These are phyloP conservation scores for Odobenus rosmarus DNA, from an alignment of 2,113 vertebrate genomes.

Conservation along the genomic window DNA sequence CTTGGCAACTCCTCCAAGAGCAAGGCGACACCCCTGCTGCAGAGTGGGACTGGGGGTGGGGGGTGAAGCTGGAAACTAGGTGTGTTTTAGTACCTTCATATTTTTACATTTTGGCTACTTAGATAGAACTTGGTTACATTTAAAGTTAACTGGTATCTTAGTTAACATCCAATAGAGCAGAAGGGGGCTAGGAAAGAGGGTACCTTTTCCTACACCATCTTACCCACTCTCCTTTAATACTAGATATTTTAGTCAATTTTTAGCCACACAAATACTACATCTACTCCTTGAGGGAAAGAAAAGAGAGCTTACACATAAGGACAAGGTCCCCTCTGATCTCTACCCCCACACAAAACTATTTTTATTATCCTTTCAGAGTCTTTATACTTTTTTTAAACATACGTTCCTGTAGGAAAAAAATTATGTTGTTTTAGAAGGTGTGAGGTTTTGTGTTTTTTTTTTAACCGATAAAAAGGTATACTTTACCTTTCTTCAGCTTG, in stretches of 20 bases:
- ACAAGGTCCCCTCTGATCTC: neutral
- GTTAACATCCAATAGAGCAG: neutral
- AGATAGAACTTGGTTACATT: neutral
- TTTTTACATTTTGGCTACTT: neutral
- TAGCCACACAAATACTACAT: neutral
- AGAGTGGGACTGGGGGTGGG: neutral
- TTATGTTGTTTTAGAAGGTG: neutral
- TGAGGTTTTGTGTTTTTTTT: neutral
- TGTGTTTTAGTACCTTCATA: neutral
- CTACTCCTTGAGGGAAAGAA: neutral
- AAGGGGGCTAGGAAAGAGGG: neutral
- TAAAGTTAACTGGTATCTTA: neutral
- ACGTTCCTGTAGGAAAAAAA: neutral
- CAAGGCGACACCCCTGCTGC: neutral
- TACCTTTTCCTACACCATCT: neutral
- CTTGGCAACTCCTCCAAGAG: neutral
- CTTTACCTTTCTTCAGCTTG: neutral
- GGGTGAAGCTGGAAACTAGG: neutral
- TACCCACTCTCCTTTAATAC: neutral
- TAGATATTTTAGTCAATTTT: neutral
- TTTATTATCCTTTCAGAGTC: slow-evolving; percentile 4
- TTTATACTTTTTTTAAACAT: neutral
- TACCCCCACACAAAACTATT: neutral
- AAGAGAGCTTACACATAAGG: neutral
- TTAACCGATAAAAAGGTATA: neutral